Conservation (phyloP, 2,113 vertebrate genomes). For the Zosterops lateralis region DNA sequence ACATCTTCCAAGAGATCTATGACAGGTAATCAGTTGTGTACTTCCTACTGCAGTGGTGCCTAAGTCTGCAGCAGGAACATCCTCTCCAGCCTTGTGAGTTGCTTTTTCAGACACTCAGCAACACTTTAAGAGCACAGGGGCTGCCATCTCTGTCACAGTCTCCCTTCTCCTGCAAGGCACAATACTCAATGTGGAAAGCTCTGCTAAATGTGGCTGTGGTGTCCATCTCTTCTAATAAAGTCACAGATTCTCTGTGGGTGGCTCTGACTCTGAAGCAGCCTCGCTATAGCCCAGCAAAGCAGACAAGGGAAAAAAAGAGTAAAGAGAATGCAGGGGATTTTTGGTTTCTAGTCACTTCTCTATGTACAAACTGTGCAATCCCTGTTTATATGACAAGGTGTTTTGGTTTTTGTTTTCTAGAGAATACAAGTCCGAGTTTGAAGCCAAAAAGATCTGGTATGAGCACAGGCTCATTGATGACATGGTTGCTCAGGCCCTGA, state of each 20-base stretch:
- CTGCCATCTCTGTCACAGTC: not conserved
- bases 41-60: not conserved
- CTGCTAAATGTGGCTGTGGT: not conserved
- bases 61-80: not conserved
- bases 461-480: conserved; percentile 98
- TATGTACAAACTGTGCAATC: not conserved
- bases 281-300: not conserved
- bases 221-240: not conserved
- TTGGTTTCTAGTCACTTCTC: not conserved
- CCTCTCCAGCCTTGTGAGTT: not conserved
- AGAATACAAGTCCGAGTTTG: conserved; percentile 88
- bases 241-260: not conserved
- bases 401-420: conserved; percentile 64
- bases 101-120: not conserved
- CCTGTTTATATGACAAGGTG: not conserved
- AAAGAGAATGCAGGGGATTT: not conserved
- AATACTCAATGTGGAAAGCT: not conserved
- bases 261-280: not conserved
- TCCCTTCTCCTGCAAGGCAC: not conserved
- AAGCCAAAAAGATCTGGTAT: conserved; percentile 93
- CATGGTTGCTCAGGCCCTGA: conserved; percentile 98
- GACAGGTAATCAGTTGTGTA: conserved; percentile 82
- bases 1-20: conserved; percentile 98
- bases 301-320: not conserved
- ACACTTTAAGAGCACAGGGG: accelerated